Evolutionary conservation across 37 sponge, comb jelly and placozoan species (phyloP).

Genomic region (Diacarnus erythraeanus): DNA sequence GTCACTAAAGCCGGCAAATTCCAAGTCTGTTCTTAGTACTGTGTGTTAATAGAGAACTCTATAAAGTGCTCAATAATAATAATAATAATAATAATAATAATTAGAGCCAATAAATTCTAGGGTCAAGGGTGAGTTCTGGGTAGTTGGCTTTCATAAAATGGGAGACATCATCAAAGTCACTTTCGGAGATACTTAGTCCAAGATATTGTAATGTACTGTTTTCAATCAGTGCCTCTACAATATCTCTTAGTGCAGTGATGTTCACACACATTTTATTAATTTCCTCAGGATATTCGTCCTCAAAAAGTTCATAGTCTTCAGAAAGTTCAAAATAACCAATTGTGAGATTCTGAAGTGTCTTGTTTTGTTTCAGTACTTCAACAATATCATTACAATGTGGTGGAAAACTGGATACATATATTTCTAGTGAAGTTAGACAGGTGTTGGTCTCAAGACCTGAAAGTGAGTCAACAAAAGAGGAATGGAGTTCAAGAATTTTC

Average conservation of each 20-base stretch:
- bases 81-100: too few species aligned
- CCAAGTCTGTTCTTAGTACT: slow-evolving; percentile 72
- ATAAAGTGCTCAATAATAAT: background rate
- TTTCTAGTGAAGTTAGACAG: background rate
- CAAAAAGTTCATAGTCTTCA: background rate
- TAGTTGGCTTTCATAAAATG: too few species aligned
- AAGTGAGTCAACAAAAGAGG: background rate
- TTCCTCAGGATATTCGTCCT: too few species aligned
- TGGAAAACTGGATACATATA: too few species aligned
- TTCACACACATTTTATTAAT: too few species aligned
- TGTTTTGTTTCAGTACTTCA: background rate
- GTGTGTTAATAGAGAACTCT: background rate
- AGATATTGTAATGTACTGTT: background rate
- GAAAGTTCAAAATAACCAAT: background rate
- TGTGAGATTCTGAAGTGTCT: background rate
- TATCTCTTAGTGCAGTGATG: background rate
- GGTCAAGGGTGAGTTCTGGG: background rate
- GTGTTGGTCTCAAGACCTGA: background rate
- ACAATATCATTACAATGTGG: background rate
- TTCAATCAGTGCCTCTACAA: background rate
- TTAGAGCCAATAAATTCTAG: background rate
- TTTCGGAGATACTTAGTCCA: background rate
- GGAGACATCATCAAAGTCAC: too few species aligned
- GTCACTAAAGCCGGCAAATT: slow-evolving; percentile 96
- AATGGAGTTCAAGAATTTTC: background rate